Conservation (phyloP, 2,113 vertebrate genomes). For the Polypterus bichir region DNA sequence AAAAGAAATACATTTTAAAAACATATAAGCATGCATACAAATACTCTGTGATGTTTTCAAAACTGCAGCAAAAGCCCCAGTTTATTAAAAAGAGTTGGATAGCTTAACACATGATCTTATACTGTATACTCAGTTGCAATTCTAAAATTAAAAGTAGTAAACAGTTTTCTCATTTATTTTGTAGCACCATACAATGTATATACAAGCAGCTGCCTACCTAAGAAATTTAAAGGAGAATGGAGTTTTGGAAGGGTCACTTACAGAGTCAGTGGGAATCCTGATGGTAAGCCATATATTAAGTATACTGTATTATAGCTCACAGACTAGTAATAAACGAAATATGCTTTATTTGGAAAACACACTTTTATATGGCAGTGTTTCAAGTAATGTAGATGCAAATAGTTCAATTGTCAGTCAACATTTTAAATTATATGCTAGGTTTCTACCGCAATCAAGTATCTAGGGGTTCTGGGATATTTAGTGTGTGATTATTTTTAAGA, state of each 20-base stretch:
- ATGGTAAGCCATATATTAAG: constrained; percentile 51
- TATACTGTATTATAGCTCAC: constrained; percentile 10
- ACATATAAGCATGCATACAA: no score
- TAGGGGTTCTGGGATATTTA: constrained; percentile 46
- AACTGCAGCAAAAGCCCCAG: no score
- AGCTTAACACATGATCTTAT: no score
- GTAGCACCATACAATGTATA: constrained; percentile 52
- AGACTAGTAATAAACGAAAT: constrained; percentile 33
- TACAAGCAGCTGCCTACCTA: constrained; percentile 83
- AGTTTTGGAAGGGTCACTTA: constrained; percentile 80
- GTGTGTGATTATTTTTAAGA: constrained; percentile 40
- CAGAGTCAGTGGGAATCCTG: constrained; percentile 75
- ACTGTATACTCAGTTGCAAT: constrained; percentile 6
- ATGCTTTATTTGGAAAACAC: constrained; percentile 19
- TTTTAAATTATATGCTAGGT: constrained; percentile 51
- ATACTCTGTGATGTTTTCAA: no score
- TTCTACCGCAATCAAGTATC: constrained; percentile 46
- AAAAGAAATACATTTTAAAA: no score
- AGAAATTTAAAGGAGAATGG: constrained; percentile 75
- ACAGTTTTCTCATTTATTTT: constrained; percentile 14
- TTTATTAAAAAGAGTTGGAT: no score
- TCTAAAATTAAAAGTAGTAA: not conserved
- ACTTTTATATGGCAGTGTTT: constrained; percentile 42
- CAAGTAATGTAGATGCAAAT: constrained; percentile 46
- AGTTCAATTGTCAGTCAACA: constrained; percentile 51